These are phyloP conservation scores for Apamea epomidion DNA, from an alignment of 2,888 invertebrate genomes.

Conservation along the genomic window DNA sequence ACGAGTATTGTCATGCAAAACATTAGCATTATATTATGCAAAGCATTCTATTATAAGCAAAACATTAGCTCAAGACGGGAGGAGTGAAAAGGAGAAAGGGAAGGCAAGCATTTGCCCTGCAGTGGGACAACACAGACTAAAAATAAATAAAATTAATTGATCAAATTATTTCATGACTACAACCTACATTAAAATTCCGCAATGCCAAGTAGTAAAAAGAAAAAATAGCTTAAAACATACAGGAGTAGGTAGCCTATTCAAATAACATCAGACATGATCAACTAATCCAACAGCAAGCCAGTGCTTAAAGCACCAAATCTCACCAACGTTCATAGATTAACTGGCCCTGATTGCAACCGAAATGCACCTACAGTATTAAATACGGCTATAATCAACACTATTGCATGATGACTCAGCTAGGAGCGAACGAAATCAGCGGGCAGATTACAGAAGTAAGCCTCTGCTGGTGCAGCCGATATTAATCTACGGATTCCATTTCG, in stretches of 20 bases:
- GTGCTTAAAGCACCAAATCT: slow-evolving; percentile 1
- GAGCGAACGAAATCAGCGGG: slow-evolving; percentile 38
- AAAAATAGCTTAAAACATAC: neutral
- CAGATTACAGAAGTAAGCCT: slow-evolving; percentile 40
- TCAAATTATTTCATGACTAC: neutral
- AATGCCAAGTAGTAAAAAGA: neutral
- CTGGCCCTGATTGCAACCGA: slow-evolving; percentile 38
- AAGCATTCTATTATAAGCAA: no score
- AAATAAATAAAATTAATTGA: neutral
- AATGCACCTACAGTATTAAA: slow-evolving; percentile 4
- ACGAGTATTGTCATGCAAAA: neutral
- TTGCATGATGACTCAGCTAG: slow-evolving; percentile 19
- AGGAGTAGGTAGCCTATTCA: neutral
- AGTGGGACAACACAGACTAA: no score
- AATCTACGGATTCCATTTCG: slow-evolving; percentile 28
- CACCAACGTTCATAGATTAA: slow-evolving; percentile 18
- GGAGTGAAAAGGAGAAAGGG: no score
- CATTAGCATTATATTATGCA: no score
- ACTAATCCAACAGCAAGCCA: slow-evolving; percentile 3
- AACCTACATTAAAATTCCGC: neutral
- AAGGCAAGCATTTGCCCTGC: no score
- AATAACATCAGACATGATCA: neutral
- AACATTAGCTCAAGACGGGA: no score
- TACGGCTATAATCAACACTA: slow-evolving; percentile 3
- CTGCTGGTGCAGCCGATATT: slow-evolving; percentile 19